phyloP scores from a whole-genome alignment of 2,113 vertebrate species.

The Hippocampus zosterae region DNA sequence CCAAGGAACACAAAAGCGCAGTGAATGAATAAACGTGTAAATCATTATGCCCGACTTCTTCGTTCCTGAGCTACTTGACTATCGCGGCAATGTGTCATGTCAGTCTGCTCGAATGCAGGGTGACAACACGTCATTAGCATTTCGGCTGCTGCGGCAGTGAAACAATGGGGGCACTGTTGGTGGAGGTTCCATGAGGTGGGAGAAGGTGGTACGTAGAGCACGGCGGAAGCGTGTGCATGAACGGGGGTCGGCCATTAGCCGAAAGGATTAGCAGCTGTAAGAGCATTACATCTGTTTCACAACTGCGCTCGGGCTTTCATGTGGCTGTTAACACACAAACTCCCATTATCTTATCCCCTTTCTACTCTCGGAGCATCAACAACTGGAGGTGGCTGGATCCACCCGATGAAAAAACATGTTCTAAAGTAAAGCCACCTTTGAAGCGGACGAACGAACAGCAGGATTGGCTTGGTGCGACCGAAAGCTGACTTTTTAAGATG shows the following conservation, averaged over 20 bases:
- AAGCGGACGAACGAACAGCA: background rate
- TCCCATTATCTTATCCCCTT: slow-evolving; percentile 66
- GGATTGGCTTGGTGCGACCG: background rate
- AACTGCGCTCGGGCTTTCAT: slow-evolving; percentile 74
- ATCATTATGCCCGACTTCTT: slow-evolving; percentile 28
- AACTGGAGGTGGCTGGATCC: slow-evolving; percentile 14
- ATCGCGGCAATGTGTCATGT: slow-evolving; percentile 60
- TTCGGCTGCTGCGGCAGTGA: slow-evolving; percentile 37
- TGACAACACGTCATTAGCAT: slow-evolving; percentile 65
- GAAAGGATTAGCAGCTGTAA: slow-evolving; percentile 77
- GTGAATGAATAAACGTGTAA: slow-evolving; percentile 42
- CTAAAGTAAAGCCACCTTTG: slow-evolving; percentile 10
- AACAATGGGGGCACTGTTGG: slow-evolving; percentile 63
- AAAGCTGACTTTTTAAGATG: background rate
- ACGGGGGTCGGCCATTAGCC: slow-evolving; percentile 59
- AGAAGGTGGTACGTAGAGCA: slow-evolving; percentile 51
- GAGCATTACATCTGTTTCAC: slow-evolving; percentile 78
- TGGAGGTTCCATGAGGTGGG: slow-evolving; percentile 61
- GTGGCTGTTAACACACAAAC: slow-evolving; percentile 73
- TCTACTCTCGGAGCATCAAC: slow-evolving; percentile 49
- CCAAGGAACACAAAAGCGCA: slow-evolving; percentile 44
- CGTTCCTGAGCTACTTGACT: slow-evolving; percentile 18
- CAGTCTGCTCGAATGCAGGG: slow-evolving; percentile 53
- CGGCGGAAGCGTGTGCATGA: slow-evolving; percentile 49
- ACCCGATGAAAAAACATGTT: slow-evolving; percentile 9